Conservation (phyloP, 2,113 vertebrate species). For the Sisor rabdophorus region DNA sequence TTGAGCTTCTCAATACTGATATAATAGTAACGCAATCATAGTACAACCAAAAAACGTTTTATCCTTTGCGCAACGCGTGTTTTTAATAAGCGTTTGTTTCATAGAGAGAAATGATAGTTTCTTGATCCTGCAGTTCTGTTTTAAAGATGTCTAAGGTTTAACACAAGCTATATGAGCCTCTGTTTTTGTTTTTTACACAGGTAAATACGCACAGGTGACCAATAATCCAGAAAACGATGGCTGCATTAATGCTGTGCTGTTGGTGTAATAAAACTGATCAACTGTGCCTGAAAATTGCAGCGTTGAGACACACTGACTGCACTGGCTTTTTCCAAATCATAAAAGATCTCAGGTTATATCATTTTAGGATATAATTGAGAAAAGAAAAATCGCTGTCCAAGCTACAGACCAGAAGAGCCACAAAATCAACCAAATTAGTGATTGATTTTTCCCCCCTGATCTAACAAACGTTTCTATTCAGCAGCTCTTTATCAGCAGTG, state of each 20-base stretch:
- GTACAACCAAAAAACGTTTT: too few species aligned
- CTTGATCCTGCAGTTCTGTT: background rate
- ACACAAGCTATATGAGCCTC: background rate
- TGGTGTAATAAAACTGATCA: slow-evolving; percentile 71
- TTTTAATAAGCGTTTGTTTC: too few species aligned
- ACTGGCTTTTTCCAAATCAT: background rate
- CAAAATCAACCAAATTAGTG: background rate
- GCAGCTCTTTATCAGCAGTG: background rate
- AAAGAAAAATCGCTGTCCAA: background rate
- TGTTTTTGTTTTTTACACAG: slow-evolving; percentile 58
- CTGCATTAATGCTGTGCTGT: slow-evolving; percentile 91
- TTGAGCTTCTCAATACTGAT: too few species aligned
- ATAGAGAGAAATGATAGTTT: background rate
- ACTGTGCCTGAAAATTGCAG: slow-evolving; percentile 44
- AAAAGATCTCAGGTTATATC: too few species aligned
- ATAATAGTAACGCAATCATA: too few species aligned
- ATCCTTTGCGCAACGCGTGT: too few species aligned
- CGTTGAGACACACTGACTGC: background rate
- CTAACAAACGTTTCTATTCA: background rate
- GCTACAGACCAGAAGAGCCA: background rate
- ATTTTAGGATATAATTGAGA: background rate
- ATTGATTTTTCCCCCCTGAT: background rate
- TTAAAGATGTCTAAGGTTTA: background rate
- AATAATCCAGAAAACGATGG: slow-evolving; percentile 99
- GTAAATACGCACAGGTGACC: slow-evolving; percentile 97